A percentile compares a stretch with the other conserved stretches of the same genome.
Conservation (phyloP, 2,888 invertebrate species). For the Melikaiella ostensackeni region DNA sequence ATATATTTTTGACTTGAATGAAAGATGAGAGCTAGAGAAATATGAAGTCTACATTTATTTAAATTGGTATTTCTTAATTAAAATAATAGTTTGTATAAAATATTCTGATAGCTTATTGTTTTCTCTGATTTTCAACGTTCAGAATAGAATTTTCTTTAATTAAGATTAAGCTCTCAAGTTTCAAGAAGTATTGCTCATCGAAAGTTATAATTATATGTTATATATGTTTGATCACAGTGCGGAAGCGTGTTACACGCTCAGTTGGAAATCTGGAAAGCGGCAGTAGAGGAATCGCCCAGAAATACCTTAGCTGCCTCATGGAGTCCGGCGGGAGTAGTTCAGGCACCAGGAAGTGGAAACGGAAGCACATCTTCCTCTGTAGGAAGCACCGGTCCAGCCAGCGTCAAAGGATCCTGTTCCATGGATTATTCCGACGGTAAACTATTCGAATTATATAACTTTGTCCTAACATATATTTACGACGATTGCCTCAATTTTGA, state of each 20-base stretch:
- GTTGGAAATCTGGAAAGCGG: constrained; percentile 94
- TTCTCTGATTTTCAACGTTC: too few relatives aligned
- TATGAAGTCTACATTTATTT: too few relatives aligned
- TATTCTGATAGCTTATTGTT: too few relatives aligned
- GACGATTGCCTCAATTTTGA: background rate
- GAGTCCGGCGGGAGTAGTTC: constrained; percentile 71
- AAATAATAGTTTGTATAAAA: too few relatives aligned
- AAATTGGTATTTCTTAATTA: too few relatives aligned
- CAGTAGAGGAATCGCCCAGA: constrained; percentile 80
- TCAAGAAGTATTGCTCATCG: constrained; percentile 21
- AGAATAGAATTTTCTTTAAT: too few relatives aligned
- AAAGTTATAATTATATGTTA: too few relatives aligned
- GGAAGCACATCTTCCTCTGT: constrained; percentile 70
- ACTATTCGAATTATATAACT: constrained; percentile 59
- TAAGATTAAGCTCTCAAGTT: too few relatives aligned
- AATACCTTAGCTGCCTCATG: constrained; percentile 75
- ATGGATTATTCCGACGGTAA: constrained; percentile 87
- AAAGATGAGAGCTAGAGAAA: too few relatives aligned
- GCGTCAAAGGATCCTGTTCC: constrained; percentile 71
- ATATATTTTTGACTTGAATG: too few relatives aligned
- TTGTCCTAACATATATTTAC: background rate
- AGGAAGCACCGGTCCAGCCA: constrained; percentile 62
- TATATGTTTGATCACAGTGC: constrained; percentile 79
- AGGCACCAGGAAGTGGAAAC: constrained; percentile 63
- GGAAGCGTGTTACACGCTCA: constrained; percentile 92